These are phyloP conservation scores for Nomada fucata DNA, from an alignment of 2,888 invertebrate genomes.

Conservation along the genomic window DNA sequence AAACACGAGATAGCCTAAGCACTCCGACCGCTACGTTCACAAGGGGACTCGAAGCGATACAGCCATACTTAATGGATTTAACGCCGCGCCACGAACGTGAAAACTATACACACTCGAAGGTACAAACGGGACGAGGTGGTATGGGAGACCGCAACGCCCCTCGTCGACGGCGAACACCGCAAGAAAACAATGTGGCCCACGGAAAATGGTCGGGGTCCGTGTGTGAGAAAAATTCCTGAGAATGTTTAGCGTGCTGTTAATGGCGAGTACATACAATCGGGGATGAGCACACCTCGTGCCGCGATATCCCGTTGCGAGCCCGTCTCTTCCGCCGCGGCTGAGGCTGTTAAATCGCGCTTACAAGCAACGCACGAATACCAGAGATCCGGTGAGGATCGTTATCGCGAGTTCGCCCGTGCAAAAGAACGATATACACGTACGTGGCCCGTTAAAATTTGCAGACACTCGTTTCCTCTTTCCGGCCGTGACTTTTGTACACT, in stretches of 20 bases:
- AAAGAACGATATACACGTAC: constrained; percentile 44
- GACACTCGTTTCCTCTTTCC: neutral
- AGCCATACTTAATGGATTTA: neutral
- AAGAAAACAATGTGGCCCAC: constrained; percentile 44
- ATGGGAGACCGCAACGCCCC: neutral
- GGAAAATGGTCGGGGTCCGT: constrained; percentile 61
- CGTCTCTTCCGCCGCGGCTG: constrained; percentile 15
- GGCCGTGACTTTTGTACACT: neutral
- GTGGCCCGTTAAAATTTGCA: constrained; percentile 65
- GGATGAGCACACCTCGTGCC: constrained; percentile 40
- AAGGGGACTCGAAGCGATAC: neutral
- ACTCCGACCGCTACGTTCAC: neutral
- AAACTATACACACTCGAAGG: neutral
- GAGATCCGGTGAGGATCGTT: constrained; percentile 69
- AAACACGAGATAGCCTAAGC: constrained; percentile 9
- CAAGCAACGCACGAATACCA: constrained; percentile 48
- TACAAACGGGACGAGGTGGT: neutral
- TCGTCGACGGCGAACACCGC: constrained; percentile 43
- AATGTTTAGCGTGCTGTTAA: constrained; percentile 67
- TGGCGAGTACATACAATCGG: constrained; percentile 56
- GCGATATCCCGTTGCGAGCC: constrained; percentile 51
- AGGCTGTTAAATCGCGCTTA: constrained; percentile 42
- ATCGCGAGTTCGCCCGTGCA: constrained; percentile 59
- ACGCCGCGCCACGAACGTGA: neutral
- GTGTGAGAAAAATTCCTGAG: constrained; percentile 63